Percentiles rank a stretch among this genome's conserved stretches.
phyloP scores from a whole-genome alignment of 1,140 invertebrate genomes.

The Pseudomyrmex sp. region DNA sequence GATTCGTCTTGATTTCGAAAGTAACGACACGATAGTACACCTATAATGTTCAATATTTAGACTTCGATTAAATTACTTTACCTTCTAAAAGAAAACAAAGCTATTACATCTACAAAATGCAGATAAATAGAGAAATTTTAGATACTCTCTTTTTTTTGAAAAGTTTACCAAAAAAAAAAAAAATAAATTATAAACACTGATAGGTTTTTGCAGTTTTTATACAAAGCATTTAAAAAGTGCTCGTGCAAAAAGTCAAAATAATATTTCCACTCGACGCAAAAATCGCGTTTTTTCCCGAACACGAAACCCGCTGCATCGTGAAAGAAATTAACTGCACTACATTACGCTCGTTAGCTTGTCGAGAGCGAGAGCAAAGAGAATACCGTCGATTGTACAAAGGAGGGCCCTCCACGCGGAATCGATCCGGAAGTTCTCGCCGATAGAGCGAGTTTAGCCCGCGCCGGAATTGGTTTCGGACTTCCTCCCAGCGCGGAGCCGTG shows the following conservation, averaged over 20 bases:
- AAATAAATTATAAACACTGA: not conserved
- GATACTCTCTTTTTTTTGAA: too few relatives aligned
- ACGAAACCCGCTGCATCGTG: not conserved
- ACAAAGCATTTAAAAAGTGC: conserved; percentile 22
- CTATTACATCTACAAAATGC: not conserved
- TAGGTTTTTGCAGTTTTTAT: not conserved
- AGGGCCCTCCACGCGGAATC: conserved; percentile 64
- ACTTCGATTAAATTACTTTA: not conserved
- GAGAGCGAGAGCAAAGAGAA: conserved; percentile 46
- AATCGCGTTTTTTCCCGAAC: conserved; percentile 14
- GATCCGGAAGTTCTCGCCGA: conserved; percentile 73
- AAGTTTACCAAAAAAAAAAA: too few relatives aligned
- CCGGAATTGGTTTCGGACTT: conserved; percentile 77
- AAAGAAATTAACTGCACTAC: conserved; percentile 54
- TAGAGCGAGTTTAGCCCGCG: conserved; percentile 64
- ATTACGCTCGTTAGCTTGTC: conserved; percentile 57
- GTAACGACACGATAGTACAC: not conserved
- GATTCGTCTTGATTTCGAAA: not conserved
- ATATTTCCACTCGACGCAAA: conserved; percentile 1
- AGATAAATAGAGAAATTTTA: too few relatives aligned
- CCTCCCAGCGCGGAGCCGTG: conserved; percentile 61
- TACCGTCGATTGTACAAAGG: conserved; percentile 55
- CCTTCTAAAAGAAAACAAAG: not conserved
- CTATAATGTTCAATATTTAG: not conserved
- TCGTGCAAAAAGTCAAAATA: not conserved